These are phyloP conservation scores for Entomyzon cyanotis DNA, from an alignment of 2,113 vertebrate genomes.

Conservation along the genomic window DNA sequence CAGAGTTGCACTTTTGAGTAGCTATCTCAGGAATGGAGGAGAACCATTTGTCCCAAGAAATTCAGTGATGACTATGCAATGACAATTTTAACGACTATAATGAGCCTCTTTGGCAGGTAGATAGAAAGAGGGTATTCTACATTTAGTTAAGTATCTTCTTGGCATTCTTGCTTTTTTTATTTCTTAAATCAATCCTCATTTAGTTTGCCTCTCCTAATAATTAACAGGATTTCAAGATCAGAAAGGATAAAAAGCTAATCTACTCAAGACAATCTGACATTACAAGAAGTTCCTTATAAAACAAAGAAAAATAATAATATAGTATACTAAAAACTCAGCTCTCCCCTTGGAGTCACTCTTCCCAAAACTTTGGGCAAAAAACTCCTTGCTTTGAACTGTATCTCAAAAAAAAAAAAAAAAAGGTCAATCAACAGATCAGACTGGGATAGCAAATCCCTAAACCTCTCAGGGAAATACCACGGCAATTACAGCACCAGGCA, in stretches of 20 bases:
- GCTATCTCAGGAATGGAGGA: not conserved
- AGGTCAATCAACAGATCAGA: not conserved
- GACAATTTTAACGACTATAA: not conserved
- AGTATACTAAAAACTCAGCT: not conserved
- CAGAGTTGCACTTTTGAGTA: not conserved
- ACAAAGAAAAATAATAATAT: not conserved
- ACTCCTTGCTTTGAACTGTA: not conserved
- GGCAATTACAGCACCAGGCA: not conserved
- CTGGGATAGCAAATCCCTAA: not conserved
- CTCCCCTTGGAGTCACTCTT: not conserved
- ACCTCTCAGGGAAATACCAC: not conserved
- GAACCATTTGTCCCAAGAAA: not conserved
- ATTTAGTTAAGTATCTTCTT: slow-evolving; percentile 14
- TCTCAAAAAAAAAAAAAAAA: not conserved
- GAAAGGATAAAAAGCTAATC: slow-evolving; percentile 16
- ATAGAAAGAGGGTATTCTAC: not conserved
- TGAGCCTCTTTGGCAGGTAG: not conserved
- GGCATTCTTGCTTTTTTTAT: not conserved
- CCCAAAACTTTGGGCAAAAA: not conserved
- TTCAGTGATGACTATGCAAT: not conserved
- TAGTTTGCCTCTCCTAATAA: not conserved
- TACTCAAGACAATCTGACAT: not conserved
- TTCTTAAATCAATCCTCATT: not conserved
- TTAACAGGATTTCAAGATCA: slow-evolving; percentile 29
- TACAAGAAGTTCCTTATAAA: not conserved